Evolutionary conservation across 2,797 vertebrate genomes (phyloP), one percentile per base, ranked within the genome.

Genomic region (Gallinago solitaria): DNA sequence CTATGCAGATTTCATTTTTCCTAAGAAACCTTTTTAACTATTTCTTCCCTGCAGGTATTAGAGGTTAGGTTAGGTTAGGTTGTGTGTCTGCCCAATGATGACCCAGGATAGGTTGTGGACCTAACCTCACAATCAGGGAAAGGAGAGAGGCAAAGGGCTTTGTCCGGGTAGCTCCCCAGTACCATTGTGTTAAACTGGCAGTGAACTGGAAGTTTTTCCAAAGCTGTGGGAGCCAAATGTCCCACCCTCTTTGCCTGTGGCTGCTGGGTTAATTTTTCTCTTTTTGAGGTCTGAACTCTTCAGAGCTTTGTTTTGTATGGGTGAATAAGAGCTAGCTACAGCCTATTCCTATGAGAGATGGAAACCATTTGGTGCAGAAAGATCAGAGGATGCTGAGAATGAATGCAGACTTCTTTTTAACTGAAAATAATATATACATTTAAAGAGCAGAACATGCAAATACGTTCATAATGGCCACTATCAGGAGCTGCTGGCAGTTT

Each of bases 241-340:
- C 60, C 50, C 77, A 87, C 68, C 32, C 45, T 50, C 32, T 87
- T 89, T 85, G 75, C 82, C 89, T 91, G 51, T 93, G 81, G 77
- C 76, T 91, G 63, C 35, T 2, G 12, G 65, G 39, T 92, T 90
- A 51, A 51, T 87, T 91, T 85, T 94, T 85, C 61, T 91, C 41
- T n/a, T 92, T 89, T 91, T 92, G 60, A 89, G 60, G 30, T 82
- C 63, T 87, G 70, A 95, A 60, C 15, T 33, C 39, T 87, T 94
- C 71, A 82, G 89, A 92, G 71, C 64, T 87, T 59, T 86, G 51
- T 82, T 86, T 89, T 83, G 18, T 14, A 54, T 30, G 53, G 33
- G 75, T 94, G 76, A 96, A 90, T 35, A 74, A 83, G 87, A 53
- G 33, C 56, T 79, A 76, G 48, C 59, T 90, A 16, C 28, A 87